Base-by-base conservation (phyloP, 2,888 invertebrate species). In the Mythimna vitellina region DNA sequence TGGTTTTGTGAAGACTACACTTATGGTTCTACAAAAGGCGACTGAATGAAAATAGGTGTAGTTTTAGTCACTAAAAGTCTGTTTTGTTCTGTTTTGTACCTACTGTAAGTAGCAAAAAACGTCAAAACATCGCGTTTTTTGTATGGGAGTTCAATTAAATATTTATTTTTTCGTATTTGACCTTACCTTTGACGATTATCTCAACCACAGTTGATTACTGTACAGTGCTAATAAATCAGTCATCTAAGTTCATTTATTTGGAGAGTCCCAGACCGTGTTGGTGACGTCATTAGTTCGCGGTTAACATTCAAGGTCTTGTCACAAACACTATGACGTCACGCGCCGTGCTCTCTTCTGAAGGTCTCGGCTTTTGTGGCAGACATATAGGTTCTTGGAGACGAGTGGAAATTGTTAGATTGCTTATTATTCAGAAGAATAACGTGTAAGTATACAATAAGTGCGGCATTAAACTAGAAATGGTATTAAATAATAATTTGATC, bases 211-310 rank as follows among this genome's bases (percentile, higher is more conserved):
- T 38, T 65, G 42, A 65, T 70, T 65, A 35, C 38, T 54, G 42
- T 29, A 29, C 12, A 32, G 14, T 20, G n/a, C 9, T 46, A 20
- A 54, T 65, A n/a, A 63, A 70, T 64, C 42, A 60, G 66, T 63
- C 66, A 65, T 25, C 32, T 12, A 3, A 57, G 29, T 63, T 22
- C 57, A 49, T 49, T 66, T 54, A 29, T n/a, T 57, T n/a, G 49
- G 57, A 57, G 56, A 58, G 57, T n/a, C n/a, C 57, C 57, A 20
- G 2, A 29, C 12, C 22, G 10, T 17, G 49, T 51, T 14, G 42
- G 42, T 78, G 51, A 78, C 57, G 62, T 73, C 78, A 78, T 17
- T 22, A 46, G 42, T n/a, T 58, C 7, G 25, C 32, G 54, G 60
- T 64, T 58, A 32, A 20, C 63, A 49, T 9, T 20, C 71, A 65